Conservation (phyloP, 2,888 invertebrate genomes). For the Xestobium rufovillosum region DNA sequence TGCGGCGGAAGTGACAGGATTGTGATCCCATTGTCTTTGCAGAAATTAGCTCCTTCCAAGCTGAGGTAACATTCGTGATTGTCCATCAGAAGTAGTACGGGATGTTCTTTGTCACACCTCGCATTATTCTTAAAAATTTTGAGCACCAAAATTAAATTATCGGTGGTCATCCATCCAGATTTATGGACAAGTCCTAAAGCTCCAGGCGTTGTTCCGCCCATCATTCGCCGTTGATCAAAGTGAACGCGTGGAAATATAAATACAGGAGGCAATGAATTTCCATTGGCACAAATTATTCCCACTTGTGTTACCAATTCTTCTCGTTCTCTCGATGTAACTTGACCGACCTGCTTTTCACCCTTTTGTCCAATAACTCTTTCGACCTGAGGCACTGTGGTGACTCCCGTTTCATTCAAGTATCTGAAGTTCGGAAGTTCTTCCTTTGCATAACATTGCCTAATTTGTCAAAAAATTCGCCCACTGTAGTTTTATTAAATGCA, state of each 20-base stretch:
- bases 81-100: conserved; percentile 22
- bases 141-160: conserved; percentile 23
- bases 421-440: too few species aligned
- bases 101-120: conserved; percentile 17
- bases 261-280: conserved; percentile 16
- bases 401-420: conserved; percentile 7
- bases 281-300: conserved; percentile 17
- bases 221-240: conserved; percentile 20
- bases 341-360: conserved; percentile 11
- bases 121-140: conserved; percentile 21
- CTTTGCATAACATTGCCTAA: too few species aligned
- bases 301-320: conserved; percentile 19
- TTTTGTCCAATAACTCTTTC: conserved; percentile 8
- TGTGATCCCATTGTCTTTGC: conserved; percentile 28
- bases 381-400: background rate
- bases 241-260: conserved; percentile 16
- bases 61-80: conserved; percentile 23
- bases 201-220: conserved; percentile 24
- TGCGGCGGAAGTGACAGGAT: conserved; percentile 31
- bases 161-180: conserved; percentile 27
- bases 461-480: too few species aligned
- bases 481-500: too few species aligned
- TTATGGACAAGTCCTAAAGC: conserved; percentile 25
- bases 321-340: conserved; percentile 18
- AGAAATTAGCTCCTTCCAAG: conserved; percentile 21